These are phyloP conservation scores for Peribatodes rhomboidaria DNA, from an alignment of 2,888 invertebrate genomes.

Conservation along the genomic window DNA sequence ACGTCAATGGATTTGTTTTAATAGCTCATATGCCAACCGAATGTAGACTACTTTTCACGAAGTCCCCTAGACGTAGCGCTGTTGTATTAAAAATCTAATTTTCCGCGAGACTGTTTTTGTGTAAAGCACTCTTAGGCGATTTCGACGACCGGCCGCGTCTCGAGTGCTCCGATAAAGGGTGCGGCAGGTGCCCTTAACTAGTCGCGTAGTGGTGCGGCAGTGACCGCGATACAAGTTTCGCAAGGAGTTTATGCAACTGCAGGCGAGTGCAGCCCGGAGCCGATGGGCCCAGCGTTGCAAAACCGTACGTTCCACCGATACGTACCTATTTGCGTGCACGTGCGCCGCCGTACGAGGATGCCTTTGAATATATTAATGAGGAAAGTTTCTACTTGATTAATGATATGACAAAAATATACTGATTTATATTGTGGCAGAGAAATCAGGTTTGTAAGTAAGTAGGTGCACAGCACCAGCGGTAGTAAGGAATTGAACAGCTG, in stretches of 20 bases:
- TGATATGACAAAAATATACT: constrained; percentile 19
- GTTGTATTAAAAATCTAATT: too few species aligned
- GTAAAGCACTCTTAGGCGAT: too few species aligned
- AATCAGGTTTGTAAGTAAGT: neutral
- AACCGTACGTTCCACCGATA: constrained; percentile 59
- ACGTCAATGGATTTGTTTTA: neutral
- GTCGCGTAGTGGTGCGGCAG: constrained; percentile 72
- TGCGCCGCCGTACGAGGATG: constrained; percentile 44
- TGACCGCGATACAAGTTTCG: constrained; percentile 83
- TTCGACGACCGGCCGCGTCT: constrained; percentile 33
- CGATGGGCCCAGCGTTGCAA: constrained; percentile 81
- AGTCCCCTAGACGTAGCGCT: too few species aligned
- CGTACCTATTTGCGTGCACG: constrained; percentile 60
- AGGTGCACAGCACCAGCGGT: too few species aligned
- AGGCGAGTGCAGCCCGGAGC: constrained; percentile 74
- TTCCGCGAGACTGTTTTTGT: too few species aligned
- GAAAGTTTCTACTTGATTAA: constrained; percentile 33
- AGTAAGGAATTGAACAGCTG: too few species aligned
- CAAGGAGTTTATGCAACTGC: constrained; percentile 83
- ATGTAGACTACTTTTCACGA: too few species aligned
- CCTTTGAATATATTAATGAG: constrained; percentile 30
- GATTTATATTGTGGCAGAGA: constrained; percentile 17
- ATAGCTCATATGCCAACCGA: neutral
- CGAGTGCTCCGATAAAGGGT: constrained; percentile 63
- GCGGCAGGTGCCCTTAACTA: constrained; percentile 73